Evolutionary conservation across 1,140 invertebrate species (phyloP).

Genomic region (Kradibia gibbosae): DNA sequence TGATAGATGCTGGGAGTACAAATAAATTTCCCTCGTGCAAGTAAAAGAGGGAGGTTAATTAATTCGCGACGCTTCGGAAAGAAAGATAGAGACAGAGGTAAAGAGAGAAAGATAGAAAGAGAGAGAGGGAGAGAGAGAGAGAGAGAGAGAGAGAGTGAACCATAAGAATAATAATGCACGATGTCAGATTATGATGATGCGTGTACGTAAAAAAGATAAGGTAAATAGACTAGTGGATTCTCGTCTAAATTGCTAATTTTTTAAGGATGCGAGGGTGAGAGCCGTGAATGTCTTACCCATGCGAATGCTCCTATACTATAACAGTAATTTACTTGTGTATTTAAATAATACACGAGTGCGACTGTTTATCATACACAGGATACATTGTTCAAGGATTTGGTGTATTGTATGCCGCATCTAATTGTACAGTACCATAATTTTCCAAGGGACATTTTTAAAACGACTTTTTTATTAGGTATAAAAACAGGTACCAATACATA

Average conservation of each 20-base stretch:
- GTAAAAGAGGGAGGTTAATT: constrained; percentile 18
- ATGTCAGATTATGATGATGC: not conserved
- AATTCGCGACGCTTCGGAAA: constrained; percentile 29
- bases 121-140: not conserved
- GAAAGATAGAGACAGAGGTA: not conserved
- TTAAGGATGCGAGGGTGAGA: not conserved
- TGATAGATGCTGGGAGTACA: constrained; percentile 17
- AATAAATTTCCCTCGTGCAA: constrained; percentile 6
- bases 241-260: constrained; percentile 40
- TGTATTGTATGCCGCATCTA: not conserved
- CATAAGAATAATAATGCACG: constrained; percentile 29
- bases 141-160: not conserved
- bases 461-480: not conserved
- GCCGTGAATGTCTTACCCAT: not conserved
- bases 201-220: not conserved
- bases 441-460: not conserved
- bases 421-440: not conserved
- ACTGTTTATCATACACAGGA: constrained; percentile 23
- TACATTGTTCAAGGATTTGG: constrained; percentile 18
- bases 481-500: too few relatives aligned
- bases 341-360: not conserved
- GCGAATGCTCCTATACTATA: not conserved
- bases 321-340: constrained; percentile 4
- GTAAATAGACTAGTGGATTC: not conserved
- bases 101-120: not conserved